Base-by-base conservation (phyloP, 2,888 invertebrate genomes). In the Adela reaumurella region DNA sequence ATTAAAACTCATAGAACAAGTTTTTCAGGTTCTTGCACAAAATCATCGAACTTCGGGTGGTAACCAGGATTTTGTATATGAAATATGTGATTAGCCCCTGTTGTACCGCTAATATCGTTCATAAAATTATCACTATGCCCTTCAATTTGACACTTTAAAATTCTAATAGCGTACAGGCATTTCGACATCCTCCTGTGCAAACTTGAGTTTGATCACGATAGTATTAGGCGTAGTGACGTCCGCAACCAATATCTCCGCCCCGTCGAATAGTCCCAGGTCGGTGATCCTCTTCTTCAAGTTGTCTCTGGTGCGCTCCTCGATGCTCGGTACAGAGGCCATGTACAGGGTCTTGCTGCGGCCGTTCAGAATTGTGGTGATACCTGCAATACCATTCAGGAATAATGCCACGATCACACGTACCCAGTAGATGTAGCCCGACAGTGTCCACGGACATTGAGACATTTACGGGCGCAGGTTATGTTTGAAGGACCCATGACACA, bases 281-380 rank as follows among this genome's bases (percentile, higher is more conserved):
- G 81, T 81, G 47, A 99, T 70, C 50, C 90, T 89, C 74, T 91
- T 93, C 58, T 88, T 89, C 54, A 99, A 82, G 78, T 99, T 99
- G 46, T 85, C 85, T 57, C 90, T 84, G 0, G 97, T 97, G 57
- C 85, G 83, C 61, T 92, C 91, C 69, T 96, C 96, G 59, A 98
- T 94, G 57, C 94, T 94, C 54, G 91, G 86, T 17, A 98, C 90
- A 14, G 89, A 89, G 20, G 93, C 88, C 87, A 98, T 94, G 65
- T 97, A 99, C 11, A 99, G 78, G 0, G 97, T 97, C 69, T 90
- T 92, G 64, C 89, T 90, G 64, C 89, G 92, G 3, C 92, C 94
- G 60, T 89, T 85, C 43, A 91, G 83, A 4, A 85, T 81, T 17
- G 91, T 87, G 0, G 94, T 93, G 20, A 96, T 84, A 41, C 95